Conservation (phyloP, 2,113 vertebrate species). For the Sigmodon hispidus region DNA sequence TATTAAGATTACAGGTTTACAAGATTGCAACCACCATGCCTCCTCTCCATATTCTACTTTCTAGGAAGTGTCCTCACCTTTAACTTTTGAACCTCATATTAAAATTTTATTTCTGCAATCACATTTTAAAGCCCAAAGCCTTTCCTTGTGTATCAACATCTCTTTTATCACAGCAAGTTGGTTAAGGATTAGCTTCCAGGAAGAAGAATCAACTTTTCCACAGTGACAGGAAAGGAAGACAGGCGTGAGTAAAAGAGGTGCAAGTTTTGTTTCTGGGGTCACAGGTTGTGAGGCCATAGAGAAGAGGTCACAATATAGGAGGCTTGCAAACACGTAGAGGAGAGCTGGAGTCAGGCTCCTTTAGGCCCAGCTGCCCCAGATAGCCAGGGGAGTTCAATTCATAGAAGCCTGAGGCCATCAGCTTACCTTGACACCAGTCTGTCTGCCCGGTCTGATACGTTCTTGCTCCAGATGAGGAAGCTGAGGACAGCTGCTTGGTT, state of each 20-base stretch:
- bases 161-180: not conserved
- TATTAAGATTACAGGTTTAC: no score
- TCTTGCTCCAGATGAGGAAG: not conserved
- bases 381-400: not conserved
- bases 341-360: not conserved
- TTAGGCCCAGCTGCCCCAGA: not conserved
- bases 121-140: constrained; percentile 15
- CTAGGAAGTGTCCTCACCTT: not conserved
- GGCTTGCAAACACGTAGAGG: not conserved
- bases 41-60: not conserved
- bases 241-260: not conserved
- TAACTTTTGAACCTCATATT: not conserved
- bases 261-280: constrained; percentile 4
- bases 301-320: not conserved
- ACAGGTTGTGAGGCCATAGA: not conserved
- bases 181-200: not conserved
- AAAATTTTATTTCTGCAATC: constrained; percentile 16
- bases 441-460: not conserved
- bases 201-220: not conserved
- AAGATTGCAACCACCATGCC: not conserved
- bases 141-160: not conserved
- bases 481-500: not conserved
- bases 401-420: not conserved
- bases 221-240: not conserved
- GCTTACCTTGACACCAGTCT: not conserved